Evolutionary conservation across 2,797 vertebrate genomes (phyloP), one percentile per base, ranked within the genome.

Genomic region (Silurus aristotelis): DNA sequence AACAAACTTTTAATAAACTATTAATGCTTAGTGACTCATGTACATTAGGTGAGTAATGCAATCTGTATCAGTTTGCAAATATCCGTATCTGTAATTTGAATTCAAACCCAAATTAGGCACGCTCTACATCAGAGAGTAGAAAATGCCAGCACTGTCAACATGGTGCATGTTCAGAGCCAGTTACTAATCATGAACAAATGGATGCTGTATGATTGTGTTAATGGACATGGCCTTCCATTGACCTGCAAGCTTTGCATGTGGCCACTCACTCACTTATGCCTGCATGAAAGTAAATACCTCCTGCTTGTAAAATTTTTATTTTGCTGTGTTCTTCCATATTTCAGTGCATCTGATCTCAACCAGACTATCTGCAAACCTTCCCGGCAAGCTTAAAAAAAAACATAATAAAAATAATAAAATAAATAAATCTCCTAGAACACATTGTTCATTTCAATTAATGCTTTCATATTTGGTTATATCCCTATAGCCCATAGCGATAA

Each of bases 161-260:
- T 56, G 7, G 15, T 56, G 52, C 52, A 10, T 76, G 17, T 25
- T 58, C 17, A 76, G 25, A 31, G 25, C 52, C 72, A 58, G 43
- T n/a, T 48, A n/a, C 46, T 72, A 14, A 76, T 76, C 73, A 58
- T 76, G 8, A 76, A 56, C 27, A 27, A 58, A 76, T 58, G 25
- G 25, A 76, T 15, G 14, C 14, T 56, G 15, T 56, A 25, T 52
- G 72, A 25, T 75, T 25, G 19, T 20, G 25, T 58, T 76, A 76
- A 27, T 76, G 52, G 72, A 27, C 52, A 31, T 1, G 8, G 52
- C 27, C n/a, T 56, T 58, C 52, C 25, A 76, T n/a, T 72, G 43
- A 52, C 43, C 46, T 10, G 22, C 70, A 73, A 52, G 71, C 71
- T 73, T 52, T 73, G 20, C 52, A 52, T 19, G 8, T 20, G 52